Evolutionary conservation across 2,113 vertebrate species (phyloP), one percentile per base, ranked within the genome.

Genomic region (Tursiops truncatus): DNA sequence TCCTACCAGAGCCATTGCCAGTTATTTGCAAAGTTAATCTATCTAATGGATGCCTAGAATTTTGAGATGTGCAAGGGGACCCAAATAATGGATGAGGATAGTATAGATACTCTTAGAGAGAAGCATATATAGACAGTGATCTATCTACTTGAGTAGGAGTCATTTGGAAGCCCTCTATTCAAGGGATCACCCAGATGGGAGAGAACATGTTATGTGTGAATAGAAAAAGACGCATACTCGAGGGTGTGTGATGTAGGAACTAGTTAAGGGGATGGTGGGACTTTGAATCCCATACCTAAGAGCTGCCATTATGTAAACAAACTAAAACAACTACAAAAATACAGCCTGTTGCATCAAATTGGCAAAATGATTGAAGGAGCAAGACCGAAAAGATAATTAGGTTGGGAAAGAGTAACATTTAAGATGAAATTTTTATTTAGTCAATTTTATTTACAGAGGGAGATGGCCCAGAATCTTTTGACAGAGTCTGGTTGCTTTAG

Each of bases 211-310:
- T 31, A 50, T 7, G 12, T 21, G 20, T 2, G 4, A 20, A 7
- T 11, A 70, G 17, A 31, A 36, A 1, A 31, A 44, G 18, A 36
- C 28, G 8, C 8, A 0, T 2, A 8, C 8, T 18, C 1, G 0
- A 63, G 50, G 12, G 2, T 23, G 3, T 53, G 6, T 13, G 13
- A 12, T 7, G 5, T 18, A 31, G n/a, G 6, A 81, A 31, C 12
- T 23, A 17, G 0, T 26, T 9, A 11, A 71, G 23, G 15, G 23
- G 41, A 2, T n/a, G 5, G 1, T 67, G 18, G 2, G 28, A 3
- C 21, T 90, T 41, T 58, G 44, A 71, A 26, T 70, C 3, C 1
- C 7, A 56, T 21, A 36, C 33, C 9, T 44, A 50, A 77, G 17
- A 58, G 7, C 25, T 41, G 4, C 8, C 3, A 1, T 76, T 91